Evolutionary conservation across 1,140 invertebrate species (phyloP), one percentile per base, ranked within the genome.

Genomic region (Nixonia krombeini): DNA sequence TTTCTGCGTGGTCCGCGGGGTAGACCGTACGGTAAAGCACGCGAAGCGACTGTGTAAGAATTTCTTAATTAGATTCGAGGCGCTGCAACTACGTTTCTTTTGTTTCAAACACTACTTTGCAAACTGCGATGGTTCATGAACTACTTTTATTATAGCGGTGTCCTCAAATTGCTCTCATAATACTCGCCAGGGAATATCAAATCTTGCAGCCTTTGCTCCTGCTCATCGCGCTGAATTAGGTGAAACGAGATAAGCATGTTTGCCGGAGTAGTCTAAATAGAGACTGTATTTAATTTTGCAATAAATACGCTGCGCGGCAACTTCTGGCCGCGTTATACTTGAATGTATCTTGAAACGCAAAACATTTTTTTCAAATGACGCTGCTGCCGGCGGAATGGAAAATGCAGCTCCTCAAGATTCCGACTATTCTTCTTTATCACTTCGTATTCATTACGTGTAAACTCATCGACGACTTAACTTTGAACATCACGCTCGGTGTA

Each of bases 61-160:
- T 69, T 73, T 50, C 62, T 73, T 73, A 73, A 73, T 73, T 73
- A 70, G 62, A 70, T 66, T 66, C 52, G 56, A 56, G 64, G 41
- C 44, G 57, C 52, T 33, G 50, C 47, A 46, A 50, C 13, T 31
- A 29, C 29, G 37, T 68, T 64, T 64, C 59, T 67, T 72, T 64
- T 70, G 58, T 61, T 59, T 29, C 50, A 57, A 59, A 55, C 55
- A 47, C 58, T 49, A 58, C 53, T 71, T 58, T 13, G 33, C 63
- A 35, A 59, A 55, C 53, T 47, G 51, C 64, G 49, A 64, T 64
- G 55, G 63, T 63, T 72, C 64, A 67, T 64, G 64, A 72, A 67
- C 55, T 67, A 61, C 64, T 64, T 63, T 66, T 62, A 63, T 62
- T 62, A 61, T 26, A 41, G 45, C 66, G 44, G 56, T 70, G 55